phyloP scores from a whole-genome alignment of 2,888 invertebrate genomes.

The Branchellion lobata region DNA sequence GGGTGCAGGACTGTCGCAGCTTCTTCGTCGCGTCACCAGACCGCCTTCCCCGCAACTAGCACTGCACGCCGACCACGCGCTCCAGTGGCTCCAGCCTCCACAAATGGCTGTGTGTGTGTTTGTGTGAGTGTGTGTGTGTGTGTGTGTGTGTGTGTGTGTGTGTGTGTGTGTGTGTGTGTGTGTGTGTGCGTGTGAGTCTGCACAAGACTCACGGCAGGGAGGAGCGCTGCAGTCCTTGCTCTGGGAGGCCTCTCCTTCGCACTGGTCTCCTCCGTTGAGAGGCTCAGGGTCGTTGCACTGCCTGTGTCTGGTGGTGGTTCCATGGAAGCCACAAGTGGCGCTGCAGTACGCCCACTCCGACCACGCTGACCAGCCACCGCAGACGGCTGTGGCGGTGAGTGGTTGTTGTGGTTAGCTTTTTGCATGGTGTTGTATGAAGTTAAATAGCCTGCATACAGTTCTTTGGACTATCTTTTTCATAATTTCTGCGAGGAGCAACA shows the following conservation, averaged over 20 bases:
- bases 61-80: conserved; percentile 38
- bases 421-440: too few relatives aligned
- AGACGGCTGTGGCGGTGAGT: conserved; percentile 46
- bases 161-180: too few relatives aligned
- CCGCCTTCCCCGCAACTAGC: conserved; percentile 43
- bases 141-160: too few relatives aligned
- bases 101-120: conserved; percentile 43
- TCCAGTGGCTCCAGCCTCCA: conserved; percentile 42
- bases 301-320: conserved; percentile 41
- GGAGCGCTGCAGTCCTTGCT: conserved; percentile 35
- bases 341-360: conserved; percentile 49
- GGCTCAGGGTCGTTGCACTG: conserved; percentile 48
- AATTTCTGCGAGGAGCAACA: too few relatives aligned
- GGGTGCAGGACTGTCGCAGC: conserved; percentile 54
- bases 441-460: too few relatives aligned
- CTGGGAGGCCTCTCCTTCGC: conserved; percentile 45
- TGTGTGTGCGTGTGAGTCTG: too few relatives aligned
- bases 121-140: too few relatives aligned
- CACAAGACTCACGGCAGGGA: conserved; percentile 25
- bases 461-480: too few relatives aligned
- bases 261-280: conserved; percentile 43
- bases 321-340: conserved; percentile 51
- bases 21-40: conserved; percentile 2
- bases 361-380: conserved; percentile 52
- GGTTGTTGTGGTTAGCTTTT: too few relatives aligned